Percentiles rank a stretch among this genome's conserved stretches.
Evolutionary conservation across 2,797 vertebrate species (phyloP).

Genomic region (Nothura maculosa): DNA sequence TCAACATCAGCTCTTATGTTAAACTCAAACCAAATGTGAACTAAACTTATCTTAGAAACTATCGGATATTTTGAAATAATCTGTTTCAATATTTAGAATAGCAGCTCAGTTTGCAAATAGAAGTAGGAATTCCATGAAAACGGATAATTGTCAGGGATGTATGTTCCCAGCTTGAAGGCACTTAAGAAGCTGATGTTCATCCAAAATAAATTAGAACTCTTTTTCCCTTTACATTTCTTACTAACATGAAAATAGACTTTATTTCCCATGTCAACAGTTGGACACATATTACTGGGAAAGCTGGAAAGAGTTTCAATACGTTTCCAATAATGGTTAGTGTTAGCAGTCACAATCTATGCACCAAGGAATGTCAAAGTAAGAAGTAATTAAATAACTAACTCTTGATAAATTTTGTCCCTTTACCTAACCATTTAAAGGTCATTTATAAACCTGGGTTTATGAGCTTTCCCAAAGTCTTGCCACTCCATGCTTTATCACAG

Average conservation of each 20-base stretch:
- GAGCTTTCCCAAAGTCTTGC: not conserved
- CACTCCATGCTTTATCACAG: not conserved
- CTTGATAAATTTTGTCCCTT: not conserved
- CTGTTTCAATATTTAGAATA: not conserved
- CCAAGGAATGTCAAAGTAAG: not conserved
- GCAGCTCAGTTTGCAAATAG: not conserved
- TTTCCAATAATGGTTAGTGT: not conserved
- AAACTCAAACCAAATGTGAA: constrained; percentile 9
- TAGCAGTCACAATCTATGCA: not conserved
- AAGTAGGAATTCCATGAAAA: not conserved
- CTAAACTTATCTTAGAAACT: not conserved
- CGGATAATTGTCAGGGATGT: not conserved
- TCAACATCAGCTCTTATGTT: not conserved
- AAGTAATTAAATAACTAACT: not conserved
- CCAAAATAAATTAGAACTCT: not conserved
- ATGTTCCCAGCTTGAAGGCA: not conserved
- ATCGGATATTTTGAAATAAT: not conserved
- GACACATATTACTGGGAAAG: not conserved
- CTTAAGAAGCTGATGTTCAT: not conserved
- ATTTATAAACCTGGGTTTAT: not conserved
- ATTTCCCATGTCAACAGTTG: not conserved
- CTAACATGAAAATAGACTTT: not conserved
- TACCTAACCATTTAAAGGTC: not conserved
- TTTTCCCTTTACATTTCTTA: not conserved
- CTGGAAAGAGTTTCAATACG: not conserved